Evolutionary conservation across 2,797 vertebrate species (phyloP).

Genomic region (Chelonia mydas): DNA sequence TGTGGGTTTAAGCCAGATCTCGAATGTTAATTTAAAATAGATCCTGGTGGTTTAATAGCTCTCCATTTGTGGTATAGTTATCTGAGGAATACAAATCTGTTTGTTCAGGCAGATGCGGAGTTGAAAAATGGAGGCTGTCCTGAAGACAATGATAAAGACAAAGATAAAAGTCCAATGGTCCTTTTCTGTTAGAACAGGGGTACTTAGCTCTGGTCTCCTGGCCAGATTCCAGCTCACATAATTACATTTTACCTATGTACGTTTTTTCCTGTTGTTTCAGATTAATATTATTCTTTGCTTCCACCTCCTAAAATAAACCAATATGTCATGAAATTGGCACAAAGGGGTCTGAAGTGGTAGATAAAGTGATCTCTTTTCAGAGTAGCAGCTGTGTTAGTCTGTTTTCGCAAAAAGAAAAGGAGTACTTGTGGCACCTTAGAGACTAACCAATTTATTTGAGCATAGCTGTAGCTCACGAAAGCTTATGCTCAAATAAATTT

Average conservation of each 20-base stretch:
- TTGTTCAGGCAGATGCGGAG: constrained; percentile 35
- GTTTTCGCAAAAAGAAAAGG: too few relatives aligned
- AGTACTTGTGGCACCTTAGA: too few relatives aligned
- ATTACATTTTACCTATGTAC: constrained; percentile 40
- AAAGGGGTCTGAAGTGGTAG: constrained; percentile 21
- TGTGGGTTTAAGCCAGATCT: constrained; percentile 43
- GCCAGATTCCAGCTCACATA: constrained; percentile 12
- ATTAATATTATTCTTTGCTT: constrained; percentile 38
- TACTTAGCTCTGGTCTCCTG: neutral
- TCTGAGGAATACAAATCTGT: constrained; percentile 26
- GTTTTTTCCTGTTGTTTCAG: constrained; percentile 64
- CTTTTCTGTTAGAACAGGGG: neutral
- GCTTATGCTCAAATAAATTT: too few relatives aligned
- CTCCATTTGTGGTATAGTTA: constrained; percentile 54
- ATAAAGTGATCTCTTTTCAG: neutral
- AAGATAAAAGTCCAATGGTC: neutral
- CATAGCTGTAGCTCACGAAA: too few relatives aligned
- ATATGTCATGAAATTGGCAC: constrained; percentile 61
- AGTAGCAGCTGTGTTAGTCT: too few relatives aligned
- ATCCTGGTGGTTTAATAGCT: constrained; percentile 54
- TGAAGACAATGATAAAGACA: neutral
- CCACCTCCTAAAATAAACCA: constrained; percentile 50
- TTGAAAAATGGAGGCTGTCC: neutral
- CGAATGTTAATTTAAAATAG: constrained; percentile 58
- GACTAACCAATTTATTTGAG: too few relatives aligned